These are phyloP conservation scores for Heliconius hermathena DNA, from an alignment of 1,140 invertebrate species.

Conservation along the genomic window DNA sequence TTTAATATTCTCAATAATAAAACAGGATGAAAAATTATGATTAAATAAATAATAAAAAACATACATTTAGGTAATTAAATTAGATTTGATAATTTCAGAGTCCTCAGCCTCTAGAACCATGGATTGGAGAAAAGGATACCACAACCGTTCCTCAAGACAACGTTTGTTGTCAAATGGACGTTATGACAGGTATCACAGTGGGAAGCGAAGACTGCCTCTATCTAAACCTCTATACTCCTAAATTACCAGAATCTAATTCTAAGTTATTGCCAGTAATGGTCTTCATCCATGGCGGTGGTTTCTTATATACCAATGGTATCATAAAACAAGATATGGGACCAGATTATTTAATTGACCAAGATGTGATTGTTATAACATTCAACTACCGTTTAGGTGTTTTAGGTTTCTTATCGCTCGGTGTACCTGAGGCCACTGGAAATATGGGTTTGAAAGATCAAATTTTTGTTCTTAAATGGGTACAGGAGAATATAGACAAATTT, in stretches of 20 bases:
- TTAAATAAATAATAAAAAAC: background rate
- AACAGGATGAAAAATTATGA: background rate
- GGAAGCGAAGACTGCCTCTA: slow-evolving; percentile 64
- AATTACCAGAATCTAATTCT: slow-evolving; percentile 30
- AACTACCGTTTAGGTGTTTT: slow-evolving; percentile 83
- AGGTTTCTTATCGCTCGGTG: slow-evolving; percentile 75
- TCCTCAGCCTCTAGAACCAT: slow-evolving; percentile 45
- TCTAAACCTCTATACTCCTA: slow-evolving; percentile 57
- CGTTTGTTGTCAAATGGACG: slow-evolving; percentile 38
- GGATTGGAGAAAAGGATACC: slow-evolving; percentile 53
- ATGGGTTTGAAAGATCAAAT: slow-evolving; percentile 80
- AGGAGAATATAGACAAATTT: slow-evolving; percentile 67
- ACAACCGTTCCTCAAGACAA: slow-evolving; percentile 40
- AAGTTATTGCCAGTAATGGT: slow-evolving; percentile 85
- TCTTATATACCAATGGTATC: slow-evolving; percentile 80
- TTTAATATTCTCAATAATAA: no score
- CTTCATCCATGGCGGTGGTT: slow-evolving; percentile 88
- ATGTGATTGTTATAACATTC: slow-evolving; percentile 82
- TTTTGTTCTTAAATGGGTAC: slow-evolving; percentile 64
- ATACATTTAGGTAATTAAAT: background rate
- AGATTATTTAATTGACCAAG: slow-evolving; percentile 79
- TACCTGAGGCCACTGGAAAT: slow-evolving; percentile 76
- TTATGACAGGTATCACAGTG: background rate
- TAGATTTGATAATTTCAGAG: slow-evolving; percentile 24
- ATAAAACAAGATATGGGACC: slow-evolving; percentile 57